Base-by-base conservation (phyloP, 2,888 invertebrate genomes). In the Eupithecia insigniata region DNA sequence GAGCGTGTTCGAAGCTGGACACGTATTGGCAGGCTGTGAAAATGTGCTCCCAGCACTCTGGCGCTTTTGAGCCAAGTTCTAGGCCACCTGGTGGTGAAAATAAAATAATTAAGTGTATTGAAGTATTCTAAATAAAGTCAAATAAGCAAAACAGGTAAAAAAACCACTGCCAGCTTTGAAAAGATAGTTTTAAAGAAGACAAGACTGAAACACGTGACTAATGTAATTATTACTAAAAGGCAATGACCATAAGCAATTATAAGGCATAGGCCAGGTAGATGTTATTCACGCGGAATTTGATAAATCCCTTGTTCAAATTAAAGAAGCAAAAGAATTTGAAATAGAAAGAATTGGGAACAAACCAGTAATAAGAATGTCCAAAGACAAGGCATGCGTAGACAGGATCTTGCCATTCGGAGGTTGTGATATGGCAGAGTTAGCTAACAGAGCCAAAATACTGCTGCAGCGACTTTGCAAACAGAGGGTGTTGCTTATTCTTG, bases 41-140 rank as follows among this genome's bases (percentile, higher is more conserved):
- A 74, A 99, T 98, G 86, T 99, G 98, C 77, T 97, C 97, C 99
- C 99, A 99, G 84, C 99, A 99, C 79, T 98, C 98, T 26, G 98
- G 96, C 34, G 98, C 98, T 84, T 98, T 98, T 55, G 98, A 98
- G 6, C 98, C 99, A 10, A 99, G 95, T 85, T 99, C 98, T 67
- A 99, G 93, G 2, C 99, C 98, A 74, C 97, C 95, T 72, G 58
- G 32, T 62, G n/a, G n/a, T 62, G 32, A 22, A 62, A 34, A 1
- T 16, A 7, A 8, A 18, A 18, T 2, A 62, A n/a, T 34, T 62
- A n/a, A n/a, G n/a, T n/a, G n/a, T n/a, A n/a, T n/a, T n/a, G n/a
- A n/a, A n/a, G n/a, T n/a, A n/a, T n/a, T n/a, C n/a, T n/a, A n/a
- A n/a, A n/a, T n/a, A n/a, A n/a, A n/a, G n/a, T n/a, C 5, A 51